These are phyloP conservation scores for Agrotis segetum DNA, from an alignment of 2,888 invertebrate species.

Conservation along the genomic window DNA sequence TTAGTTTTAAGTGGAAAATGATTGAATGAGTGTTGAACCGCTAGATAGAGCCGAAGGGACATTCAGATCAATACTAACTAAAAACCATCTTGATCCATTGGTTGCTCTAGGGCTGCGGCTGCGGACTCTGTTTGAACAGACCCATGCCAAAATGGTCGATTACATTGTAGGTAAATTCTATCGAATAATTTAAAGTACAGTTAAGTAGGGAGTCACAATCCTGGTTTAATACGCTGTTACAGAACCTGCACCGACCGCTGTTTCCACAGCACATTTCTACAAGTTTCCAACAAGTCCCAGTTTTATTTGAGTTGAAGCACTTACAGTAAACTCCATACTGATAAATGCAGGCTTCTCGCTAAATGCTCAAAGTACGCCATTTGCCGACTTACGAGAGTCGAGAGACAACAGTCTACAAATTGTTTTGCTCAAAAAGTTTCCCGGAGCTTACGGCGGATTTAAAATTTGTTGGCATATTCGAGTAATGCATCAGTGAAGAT, in stretches of 20 bases:
- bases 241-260: conserved; percentile 6
- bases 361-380: conserved; percentile 52
- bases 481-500: conserved; percentile 37
- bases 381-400: conserved; percentile 26
- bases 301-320: conserved; percentile 62
- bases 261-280: conserved; percentile 36
- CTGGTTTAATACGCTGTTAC: conserved; percentile 23
- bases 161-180: background rate
- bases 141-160: no score
- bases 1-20: no score
- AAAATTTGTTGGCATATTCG: conserved; percentile 32
- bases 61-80: no score
- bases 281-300: conserved; percentile 47
- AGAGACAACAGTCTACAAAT: conserved; percentile 40
- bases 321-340: conserved; percentile 56
- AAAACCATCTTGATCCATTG: no score
- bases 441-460: conserved; percentile 25
- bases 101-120: no score
- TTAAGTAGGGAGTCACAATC: conserved; percentile 18
- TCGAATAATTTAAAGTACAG: conserved; percentile 8
- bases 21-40: no score
- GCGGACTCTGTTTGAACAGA: no score
- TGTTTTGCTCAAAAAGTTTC: conserved; percentile 50
- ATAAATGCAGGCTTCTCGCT: conserved; percentile 57
- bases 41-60: no score